phyloP scores from a whole-genome alignment of 2,797 vertebrate species.

The Chrosomus eos region DNA sequence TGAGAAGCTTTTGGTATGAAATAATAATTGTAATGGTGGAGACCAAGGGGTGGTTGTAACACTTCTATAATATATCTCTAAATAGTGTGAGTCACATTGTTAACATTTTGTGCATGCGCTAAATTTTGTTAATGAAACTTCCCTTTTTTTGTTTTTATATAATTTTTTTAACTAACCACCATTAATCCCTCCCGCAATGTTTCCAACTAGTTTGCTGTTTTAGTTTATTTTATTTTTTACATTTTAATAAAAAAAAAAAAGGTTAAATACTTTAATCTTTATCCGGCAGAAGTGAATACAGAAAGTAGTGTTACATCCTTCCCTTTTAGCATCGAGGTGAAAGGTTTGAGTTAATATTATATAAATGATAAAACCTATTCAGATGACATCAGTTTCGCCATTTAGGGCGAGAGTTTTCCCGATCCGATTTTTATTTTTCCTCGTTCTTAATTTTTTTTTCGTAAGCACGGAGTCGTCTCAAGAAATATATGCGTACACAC shows the following conservation, averaged over 20 bases:
- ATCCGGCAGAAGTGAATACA: neutral
- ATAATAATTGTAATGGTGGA: conserved; percentile 6
- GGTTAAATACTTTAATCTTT: neutral
- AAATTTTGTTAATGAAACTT: neutral
- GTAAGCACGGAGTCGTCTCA: no score
- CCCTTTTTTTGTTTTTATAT: neutral
- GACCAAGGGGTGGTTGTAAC: neutral
- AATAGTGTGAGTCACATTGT: neutral
- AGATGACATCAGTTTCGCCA: neutral
- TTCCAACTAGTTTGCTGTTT: neutral
- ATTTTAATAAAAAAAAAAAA: neutral
- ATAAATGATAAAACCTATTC: neutral
- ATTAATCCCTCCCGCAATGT: neutral
- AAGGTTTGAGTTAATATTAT: neutral
- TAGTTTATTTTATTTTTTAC: no score
- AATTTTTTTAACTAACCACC: neutral
- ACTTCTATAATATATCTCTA: neutral
- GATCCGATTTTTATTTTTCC: no score
- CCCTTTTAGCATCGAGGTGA: neutral
- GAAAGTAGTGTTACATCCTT: neutral
- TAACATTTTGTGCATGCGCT: neutral
- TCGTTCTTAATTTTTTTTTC: no score
- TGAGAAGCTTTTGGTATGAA: conserved; percentile 45
- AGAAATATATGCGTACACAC: no score
- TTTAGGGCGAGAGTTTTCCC: no score